Percentiles rank a stretch among this genome's conserved stretches.
Conservation (phyloP, 2,797 vertebrate genomes). For the Brachyrhaphis roseni region DNA sequence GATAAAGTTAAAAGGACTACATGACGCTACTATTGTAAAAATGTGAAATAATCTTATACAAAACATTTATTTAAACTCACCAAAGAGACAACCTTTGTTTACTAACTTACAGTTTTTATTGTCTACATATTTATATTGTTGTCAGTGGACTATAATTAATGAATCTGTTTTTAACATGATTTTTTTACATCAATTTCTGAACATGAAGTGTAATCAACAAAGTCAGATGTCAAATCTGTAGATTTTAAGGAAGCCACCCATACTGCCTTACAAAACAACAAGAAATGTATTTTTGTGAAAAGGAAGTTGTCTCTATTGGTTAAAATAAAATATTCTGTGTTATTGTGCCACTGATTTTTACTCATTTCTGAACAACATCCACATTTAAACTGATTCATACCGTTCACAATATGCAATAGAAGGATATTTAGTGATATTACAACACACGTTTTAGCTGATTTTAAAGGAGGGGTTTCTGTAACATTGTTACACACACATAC, state of each 20-base stretch:
- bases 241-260: conserved; percentile 50
- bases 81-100: conserved; percentile 68
- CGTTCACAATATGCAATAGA: background rate
- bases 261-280: conserved; percentile 74
- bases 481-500: too few species aligned
- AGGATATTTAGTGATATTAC: background rate
- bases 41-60: conserved; percentile 27
- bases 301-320: conserved; percentile 58
- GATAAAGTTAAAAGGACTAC: conserved; percentile 10
- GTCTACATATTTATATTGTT: conserved; percentile 39
- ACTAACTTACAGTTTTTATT: conserved; percentile 43
- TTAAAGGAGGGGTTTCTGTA: background rate
- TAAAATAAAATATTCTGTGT: conserved; percentile 15
- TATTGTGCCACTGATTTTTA: conserved; percentile 54
- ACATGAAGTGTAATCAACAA: conserved; percentile 41
- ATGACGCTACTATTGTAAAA: conserved; percentile 11
- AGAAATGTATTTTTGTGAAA: conserved; percentile 46
- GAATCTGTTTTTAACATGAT: conserved; percentile 28
- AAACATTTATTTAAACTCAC: conserved; percentile 48
- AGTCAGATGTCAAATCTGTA: conserved; percentile 41
- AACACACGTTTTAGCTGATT: background rate
- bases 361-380: conserved; percentile 58
- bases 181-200: conserved; percentile 37
- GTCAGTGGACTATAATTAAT: conserved; percentile 39
- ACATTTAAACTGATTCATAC: background rate